Conservation (phyloP, 2,113 vertebrate genomes). For the Mixornis gularis region DNA sequence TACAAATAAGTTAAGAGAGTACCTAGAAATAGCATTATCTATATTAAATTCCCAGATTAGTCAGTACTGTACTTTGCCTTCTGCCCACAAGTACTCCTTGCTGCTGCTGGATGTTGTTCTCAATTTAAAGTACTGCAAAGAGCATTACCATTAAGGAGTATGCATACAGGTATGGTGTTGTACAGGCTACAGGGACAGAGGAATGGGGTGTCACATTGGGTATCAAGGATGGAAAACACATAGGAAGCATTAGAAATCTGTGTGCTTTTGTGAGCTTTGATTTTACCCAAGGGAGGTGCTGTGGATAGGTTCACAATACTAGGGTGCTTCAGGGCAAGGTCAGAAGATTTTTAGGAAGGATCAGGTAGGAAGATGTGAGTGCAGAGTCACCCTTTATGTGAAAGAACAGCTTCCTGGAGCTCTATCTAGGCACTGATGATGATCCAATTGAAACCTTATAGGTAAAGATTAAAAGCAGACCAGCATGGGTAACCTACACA, state of each 20-base stretch:
- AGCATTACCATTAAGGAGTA: background rate
- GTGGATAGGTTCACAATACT: background rate
- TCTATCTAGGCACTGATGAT: background rate
- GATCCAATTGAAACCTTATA: background rate
- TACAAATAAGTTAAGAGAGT: background rate
- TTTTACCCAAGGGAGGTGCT: background rate
- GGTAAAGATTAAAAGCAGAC: background rate
- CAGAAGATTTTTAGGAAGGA: background rate
- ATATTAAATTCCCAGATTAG: background rate
- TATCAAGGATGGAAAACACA: background rate
- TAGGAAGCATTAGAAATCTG: background rate
- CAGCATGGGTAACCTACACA: rapidly evolving
- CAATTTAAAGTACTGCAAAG: background rate
- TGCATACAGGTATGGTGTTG: background rate
- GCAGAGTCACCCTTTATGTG: background rate
- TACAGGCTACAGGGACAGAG: background rate
- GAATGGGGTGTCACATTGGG: background rate
- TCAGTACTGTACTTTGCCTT: background rate
- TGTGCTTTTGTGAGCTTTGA: background rate
- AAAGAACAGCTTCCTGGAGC: background rate
- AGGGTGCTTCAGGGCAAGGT: background rate
- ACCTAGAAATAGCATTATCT: background rate
- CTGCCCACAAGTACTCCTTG: background rate
- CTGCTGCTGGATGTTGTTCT: background rate
- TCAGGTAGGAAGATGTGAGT: background rate